These are phyloP conservation scores for Aphelinus certus DNA, from an alignment of 1,140 invertebrate genomes.

Conservation along the genomic window DNA sequence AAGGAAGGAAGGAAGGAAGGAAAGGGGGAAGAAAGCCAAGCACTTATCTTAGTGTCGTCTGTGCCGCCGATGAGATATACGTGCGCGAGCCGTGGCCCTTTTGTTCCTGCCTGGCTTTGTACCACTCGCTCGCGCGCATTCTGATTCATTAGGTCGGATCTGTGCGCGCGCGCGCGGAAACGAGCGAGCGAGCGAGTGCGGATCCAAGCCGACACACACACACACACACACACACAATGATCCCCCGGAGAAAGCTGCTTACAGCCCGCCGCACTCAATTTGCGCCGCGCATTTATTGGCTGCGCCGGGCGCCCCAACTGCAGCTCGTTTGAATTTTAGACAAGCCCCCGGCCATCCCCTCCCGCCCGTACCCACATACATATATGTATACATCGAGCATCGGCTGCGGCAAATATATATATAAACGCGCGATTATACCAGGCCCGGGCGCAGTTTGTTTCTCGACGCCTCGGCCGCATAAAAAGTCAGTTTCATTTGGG, in stretches of 20 bases:
- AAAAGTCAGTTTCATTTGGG: constrained; percentile 56
- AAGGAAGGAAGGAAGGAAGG: constrained; percentile 11
- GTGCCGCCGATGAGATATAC: constrained; percentile 28
- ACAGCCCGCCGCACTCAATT: constrained; percentile 3
- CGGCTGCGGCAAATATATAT: too few species aligned
- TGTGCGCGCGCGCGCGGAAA: constrained; percentile 21
- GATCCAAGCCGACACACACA: not conserved
- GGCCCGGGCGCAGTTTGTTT: too few species aligned
- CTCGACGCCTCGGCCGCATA: constrained; percentile 34
- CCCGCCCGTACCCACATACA: too few species aligned
- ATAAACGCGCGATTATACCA: too few species aligned
- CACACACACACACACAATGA: not conserved
- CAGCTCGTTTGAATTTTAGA: constrained; percentile 26
- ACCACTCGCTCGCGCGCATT: constrained; percentile 2
- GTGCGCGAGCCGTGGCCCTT: constrained; percentile 5
- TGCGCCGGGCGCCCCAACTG: too few species aligned
- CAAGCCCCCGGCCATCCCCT: not conserved
- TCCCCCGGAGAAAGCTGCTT: too few species aligned
- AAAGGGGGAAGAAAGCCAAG: constrained; percentile 2
- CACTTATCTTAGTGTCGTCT: constrained; percentile 27
- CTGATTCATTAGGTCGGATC: constrained; percentile 34
- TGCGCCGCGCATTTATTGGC: constrained; percentile 9
- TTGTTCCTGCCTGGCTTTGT: constrained; percentile 16
- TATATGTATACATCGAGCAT: too few species aligned
- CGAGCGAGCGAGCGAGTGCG: not conserved